Evolutionary conservation across 2,797 vertebrate species (phyloP), one percentile per base, ranked within the genome.

Genomic region (Tenualosa ilisha): DNA sequence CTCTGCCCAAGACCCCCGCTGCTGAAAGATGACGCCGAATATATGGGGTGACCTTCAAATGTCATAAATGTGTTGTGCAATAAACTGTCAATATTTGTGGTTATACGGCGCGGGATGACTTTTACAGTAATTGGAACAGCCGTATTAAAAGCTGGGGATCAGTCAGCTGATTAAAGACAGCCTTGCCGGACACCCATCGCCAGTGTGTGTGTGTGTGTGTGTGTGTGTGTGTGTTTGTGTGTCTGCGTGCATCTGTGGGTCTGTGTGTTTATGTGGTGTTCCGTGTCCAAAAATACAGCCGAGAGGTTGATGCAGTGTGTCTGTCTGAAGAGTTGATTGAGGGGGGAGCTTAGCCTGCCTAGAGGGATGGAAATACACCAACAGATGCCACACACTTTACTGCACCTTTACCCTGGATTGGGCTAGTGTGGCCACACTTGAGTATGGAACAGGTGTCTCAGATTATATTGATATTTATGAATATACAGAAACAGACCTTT

Each of bases 71-170:
- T 97, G 92, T 98, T 97, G 96, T 98, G 97, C 97, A 98, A 97
- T 99, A 99, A 99, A 99, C 97, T 99, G 98, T 99, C 98, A 99
- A 99, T 99, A 99, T 99, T 99, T 99, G 98, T 97, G 97, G 97
- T 98, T 98, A 98, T 98, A 97, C 96, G 97, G 96, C 95, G 96
- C 96, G 95, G 96, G 96, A 97, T 98, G 98, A 99, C 98, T 99
- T 99, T 99, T 99, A 98, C 98, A 98, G 97, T 99, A 98, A 99
- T 99, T 99, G 98, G 97, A 98, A 98, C 96, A 96, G 97, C 98
- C 97, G 96, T 97, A 97, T 98, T 99, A 99, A 99, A 98, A 98
- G 97, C 97, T 94, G 92, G 86, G 95, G 97, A 98, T 98, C 97
- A 96, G 95, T 97, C 97, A 94, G 95, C 97, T 98, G 97, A 98